A percentile compares a stretch with the other conserved stretches of the same genome.
Conservation (phyloP, 2,113 vertebrate species). For the rabbit (Oryctolagus cuniculus) region mOryCun1.1 NC_091440.1:98551001-98551500, state of each 20-base stretch:
- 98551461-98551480: too few species aligned
- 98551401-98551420: too few species aligned
- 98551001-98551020: not conserved
- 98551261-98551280: too few species aligned
- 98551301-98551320: too few species aligned
- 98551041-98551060: not conserved
- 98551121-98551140: not conserved
- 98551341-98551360: too few species aligned
- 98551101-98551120: not conserved
- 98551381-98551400: too few species aligned
- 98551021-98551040: not conserved
- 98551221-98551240: not conserved
- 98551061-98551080: not conserved
- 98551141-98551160: not conserved
- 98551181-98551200: not conserved
- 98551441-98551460: too few species aligned
- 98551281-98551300: too few species aligned
- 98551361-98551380: too few species aligned
- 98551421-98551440: too few species aligned
- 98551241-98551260: not conserved
- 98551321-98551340: too few species aligned
- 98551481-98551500: too few species aligned
- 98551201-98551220: not conserved
- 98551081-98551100: not conserved
- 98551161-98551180: not conserved